Evolutionary conservation across 1,140 invertebrate species (phyloP), one percentile per base, ranked within the genome.

Genomic region (Drosophila subobscura): DNA sequence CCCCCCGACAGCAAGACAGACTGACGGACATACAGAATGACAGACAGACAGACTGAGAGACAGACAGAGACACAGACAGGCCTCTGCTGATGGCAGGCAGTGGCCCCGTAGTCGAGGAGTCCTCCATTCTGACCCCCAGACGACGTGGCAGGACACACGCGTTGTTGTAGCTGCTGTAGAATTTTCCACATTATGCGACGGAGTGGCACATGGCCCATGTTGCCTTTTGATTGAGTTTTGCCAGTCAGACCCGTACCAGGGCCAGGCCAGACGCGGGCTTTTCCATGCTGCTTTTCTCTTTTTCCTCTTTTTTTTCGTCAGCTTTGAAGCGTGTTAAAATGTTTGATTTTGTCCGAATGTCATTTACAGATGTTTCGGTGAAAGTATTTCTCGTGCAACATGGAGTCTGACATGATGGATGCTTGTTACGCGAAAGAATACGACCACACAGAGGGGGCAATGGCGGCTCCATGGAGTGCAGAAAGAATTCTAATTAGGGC

Each of bases 311-410:
- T 46, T 57, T 51, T 40, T 67, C 45, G 10, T 47, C 64, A 85
- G 81, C 73, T 85, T 86, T 77, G 81, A 77, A 88, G 78, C 77
- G 74, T 88, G 77, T 81, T 88, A 78, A 88, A 86, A 86, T 86
- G 81, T 86, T 86, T 86, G 81, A 86, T 86, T 86, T 81, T 77
- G 83, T 81, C 65, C 74, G 78, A 86, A 86, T 86, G 81, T 86
- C 81, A 86, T 70, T 88, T 86, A 86, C 81, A 86, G 81, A 77
- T 86, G 81, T 85, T 85, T 58, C 68, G 44, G 25, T 61, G 23
- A 68, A 70, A 68, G 66, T 42, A 16, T 37, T 37, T 3, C 33
- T 37, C 16, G 63, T 27, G 45, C 25, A 49, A 54, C 51, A 68
- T 29, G 45, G 46, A 55, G 59, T 61, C 59, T 59, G 58, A 75